These are phyloP conservation scores for Alces alces DNA, from an alignment of 2,113 vertebrate genomes.

Conservation along the genomic window DNA sequence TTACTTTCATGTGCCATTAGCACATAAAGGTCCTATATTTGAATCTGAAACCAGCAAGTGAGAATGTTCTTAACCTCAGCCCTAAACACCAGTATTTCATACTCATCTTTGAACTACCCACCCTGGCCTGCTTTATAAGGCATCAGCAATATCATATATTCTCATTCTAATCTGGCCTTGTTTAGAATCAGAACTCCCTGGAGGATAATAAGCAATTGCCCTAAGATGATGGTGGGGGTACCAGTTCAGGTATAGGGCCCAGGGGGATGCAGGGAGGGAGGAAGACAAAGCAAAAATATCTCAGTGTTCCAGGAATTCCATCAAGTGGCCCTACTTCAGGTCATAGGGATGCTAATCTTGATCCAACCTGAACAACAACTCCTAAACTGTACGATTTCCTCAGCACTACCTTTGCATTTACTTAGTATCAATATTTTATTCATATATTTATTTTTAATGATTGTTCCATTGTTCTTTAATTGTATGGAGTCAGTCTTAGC, in stretches of 20 bases:
- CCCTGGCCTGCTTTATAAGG: neutral
- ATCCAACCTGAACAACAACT: neutral
- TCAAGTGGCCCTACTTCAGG: neutral
- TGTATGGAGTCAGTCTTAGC: neutral
- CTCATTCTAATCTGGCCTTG: neutral
- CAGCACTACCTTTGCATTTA: neutral
- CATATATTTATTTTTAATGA: neutral
- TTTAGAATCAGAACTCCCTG: neutral
- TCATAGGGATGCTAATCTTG: neutral
- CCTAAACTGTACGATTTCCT: neutral
- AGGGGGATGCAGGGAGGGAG: rapidly evolving
- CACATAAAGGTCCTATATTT: neutral
- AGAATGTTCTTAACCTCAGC: neutral
- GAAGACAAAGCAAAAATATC: neutral
- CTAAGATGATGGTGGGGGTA: neutral
- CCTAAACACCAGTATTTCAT: neutral
- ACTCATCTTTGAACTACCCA: neutral
- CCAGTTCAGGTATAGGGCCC: rapidly evolving
- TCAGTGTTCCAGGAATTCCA: neutral
- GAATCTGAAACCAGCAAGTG: neutral
- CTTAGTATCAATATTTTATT: neutral
- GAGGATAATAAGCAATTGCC: neutral
- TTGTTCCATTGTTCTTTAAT: neutral
- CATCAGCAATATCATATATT: neutral
- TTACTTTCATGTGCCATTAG: neutral